phyloP scores from a whole-genome alignment of 2,797 vertebrate genomes.

The Steatocranus sp. region DNA sequence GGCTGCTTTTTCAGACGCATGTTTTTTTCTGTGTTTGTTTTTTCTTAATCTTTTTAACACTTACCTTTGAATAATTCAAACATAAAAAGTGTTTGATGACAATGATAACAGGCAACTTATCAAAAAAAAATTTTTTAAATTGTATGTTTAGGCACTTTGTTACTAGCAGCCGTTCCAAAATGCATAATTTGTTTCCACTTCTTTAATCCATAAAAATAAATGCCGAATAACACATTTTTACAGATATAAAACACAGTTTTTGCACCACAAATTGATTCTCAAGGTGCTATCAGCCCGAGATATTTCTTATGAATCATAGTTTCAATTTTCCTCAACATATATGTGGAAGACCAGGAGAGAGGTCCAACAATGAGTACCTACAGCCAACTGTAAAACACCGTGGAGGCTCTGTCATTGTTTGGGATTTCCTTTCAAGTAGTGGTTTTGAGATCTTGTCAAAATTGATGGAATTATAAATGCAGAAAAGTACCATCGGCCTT shows the following conservation, averaged over 20 bases:
- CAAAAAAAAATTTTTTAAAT: accelerated
- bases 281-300: not conserved
- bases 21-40: not conserved
- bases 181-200: not conserved
- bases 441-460: not conserved
- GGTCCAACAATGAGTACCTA: not conserved
- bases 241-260: not conserved
- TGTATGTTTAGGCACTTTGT: not conserved
- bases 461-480: not conserved
- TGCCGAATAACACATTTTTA: not conserved
- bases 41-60: not conserved
- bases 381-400: not conserved
- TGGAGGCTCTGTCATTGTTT: not conserved
- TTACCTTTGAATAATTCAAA: not conserved
- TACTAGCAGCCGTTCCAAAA: not conserved
- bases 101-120: not conserved
- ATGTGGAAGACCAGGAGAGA: not conserved
- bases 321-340: not conserved
- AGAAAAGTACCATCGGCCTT: not conserved
- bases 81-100: not conserved
- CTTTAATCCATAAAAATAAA: not conserved
- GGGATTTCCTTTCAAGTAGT: not conserved
- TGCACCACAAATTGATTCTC: not conserved
- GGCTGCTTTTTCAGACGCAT: not conserved
- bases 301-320: not conserved